phyloP scores from a whole-genome alignment of 2,797 vertebrate species.

The Geotrypetes seraphini region DNA sequence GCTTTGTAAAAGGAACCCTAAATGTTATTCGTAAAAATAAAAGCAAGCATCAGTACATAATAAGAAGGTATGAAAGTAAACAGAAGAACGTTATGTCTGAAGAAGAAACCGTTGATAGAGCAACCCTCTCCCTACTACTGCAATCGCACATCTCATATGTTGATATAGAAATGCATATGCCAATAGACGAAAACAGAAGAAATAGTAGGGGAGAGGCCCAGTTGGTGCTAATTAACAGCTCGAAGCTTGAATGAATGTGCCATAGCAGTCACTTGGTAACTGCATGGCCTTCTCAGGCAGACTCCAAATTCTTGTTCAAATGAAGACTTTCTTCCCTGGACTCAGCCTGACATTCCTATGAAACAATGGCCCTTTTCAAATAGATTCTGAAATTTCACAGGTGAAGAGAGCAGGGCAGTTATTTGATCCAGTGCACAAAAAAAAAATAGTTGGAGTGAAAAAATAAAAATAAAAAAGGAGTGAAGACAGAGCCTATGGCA shows the following conservation, averaged over 20 bases:
- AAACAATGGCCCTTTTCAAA: slow-evolving; percentile 92
- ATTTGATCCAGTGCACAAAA: slow-evolving; percentile 60
- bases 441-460: slow-evolving; percentile 32
- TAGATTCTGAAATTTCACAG: slow-evolving; percentile 88
- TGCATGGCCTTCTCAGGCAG: slow-evolving; percentile 73
- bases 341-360: slow-evolving; percentile 76
- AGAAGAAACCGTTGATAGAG: slow-evolving; percentile 7
- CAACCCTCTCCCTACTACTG: background rate
- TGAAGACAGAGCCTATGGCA: slow-evolving; percentile 38
- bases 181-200: slow-evolving; percentile 16
- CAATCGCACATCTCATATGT: background rate
- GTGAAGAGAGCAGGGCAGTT: slow-evolving; percentile 79
- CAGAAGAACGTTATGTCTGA: slow-evolving; percentile 39
- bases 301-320: slow-evolving; percentile 91
- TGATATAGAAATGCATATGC: slow-evolving; percentile 11
- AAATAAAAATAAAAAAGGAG: slow-evolving; percentile 15
- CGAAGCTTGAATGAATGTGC: slow-evolving; percentile 42
- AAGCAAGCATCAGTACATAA: slow-evolving; percentile 18
- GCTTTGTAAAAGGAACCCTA: too few relatives aligned
- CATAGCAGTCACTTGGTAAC: slow-evolving; percentile 45
- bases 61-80: too few relatives aligned
- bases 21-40: slow-evolving; percentile 24
- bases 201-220: slow-evolving; percentile 8
- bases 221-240: slow-evolving; percentile 25
- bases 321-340: slow-evolving; percentile 84